Conservation (phyloP, 2,888 invertebrate species). For the Troides aeacus region DNA sequence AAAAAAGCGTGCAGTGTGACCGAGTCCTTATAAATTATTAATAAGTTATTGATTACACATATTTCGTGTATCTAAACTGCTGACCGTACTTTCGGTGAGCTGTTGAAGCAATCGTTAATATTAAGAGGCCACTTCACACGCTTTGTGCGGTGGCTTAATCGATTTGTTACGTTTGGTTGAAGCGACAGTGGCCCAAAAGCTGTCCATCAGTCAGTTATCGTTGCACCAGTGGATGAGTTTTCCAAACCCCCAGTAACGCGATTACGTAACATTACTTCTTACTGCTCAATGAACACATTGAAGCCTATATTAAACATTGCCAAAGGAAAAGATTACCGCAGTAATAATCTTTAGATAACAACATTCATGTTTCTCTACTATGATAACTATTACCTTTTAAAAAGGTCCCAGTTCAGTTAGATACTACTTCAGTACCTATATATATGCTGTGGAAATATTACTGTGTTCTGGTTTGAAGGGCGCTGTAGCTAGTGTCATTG, state of each 20-base stretch:
- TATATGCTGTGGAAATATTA: too few relatives aligned
- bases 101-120: constrained; percentile 24
- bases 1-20: background rate
- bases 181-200: constrained; percentile 23
- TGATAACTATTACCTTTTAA: too few relatives aligned
- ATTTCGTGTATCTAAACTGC: constrained; percentile 6
- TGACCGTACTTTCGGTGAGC: constrained; percentile 18
- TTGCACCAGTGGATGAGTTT: background rate
- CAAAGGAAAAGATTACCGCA: too few relatives aligned
- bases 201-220: constrained; percentile 3
- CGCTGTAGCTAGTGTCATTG: too few relatives aligned
- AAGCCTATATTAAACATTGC: too few relatives aligned
- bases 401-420: too few relatives aligned
- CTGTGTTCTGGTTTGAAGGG: too few relatives aligned
- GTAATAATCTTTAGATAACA: too few relatives aligned
- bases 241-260: constrained; percentile 2
- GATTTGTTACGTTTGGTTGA: constrained; percentile 21
- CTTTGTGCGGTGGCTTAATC: constrained; percentile 26
- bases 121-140: constrained; percentile 20
- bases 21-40: background rate
- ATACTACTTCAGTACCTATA: too few relatives aligned
- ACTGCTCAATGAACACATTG: background rate
- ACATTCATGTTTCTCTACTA: too few relatives aligned
- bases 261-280: constrained; percentile 3
- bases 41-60: constrained; percentile 1